These are phyloP conservation scores for Pipistrellus kuhlii DNA, from an alignment of 2,797 vertebrate species.

Conservation along the genomic window DNA sequence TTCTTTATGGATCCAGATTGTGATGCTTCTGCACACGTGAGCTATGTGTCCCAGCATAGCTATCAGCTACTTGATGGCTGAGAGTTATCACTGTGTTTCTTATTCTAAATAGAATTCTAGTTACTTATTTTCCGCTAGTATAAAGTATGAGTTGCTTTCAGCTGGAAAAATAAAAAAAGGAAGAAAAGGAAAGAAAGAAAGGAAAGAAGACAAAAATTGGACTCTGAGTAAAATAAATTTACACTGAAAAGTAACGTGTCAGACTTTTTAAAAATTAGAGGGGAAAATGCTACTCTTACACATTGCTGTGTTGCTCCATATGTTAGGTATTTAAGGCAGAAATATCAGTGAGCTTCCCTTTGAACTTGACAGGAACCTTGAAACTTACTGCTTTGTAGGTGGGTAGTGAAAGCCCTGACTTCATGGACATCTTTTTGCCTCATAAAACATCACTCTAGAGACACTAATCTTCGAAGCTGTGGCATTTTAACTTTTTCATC, in stretches of 20 bases:
- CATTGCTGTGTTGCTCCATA: neutral
- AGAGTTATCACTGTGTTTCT: constrained; percentile 6
- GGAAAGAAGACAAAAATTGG: neutral
- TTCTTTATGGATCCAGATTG: neutral
- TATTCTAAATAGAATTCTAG: constrained; percentile 37
- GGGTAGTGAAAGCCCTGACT: neutral
- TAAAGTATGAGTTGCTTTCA: constrained; percentile 34
- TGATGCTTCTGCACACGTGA: neutral
- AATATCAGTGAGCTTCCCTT: neutral
- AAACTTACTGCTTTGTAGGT: neutral
- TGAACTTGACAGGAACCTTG: constrained; percentile 9
- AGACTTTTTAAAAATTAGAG: constrained; percentile 40
- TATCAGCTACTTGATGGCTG: neutral
- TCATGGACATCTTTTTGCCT: neutral
- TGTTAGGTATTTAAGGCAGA: neutral
- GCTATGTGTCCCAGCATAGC: neutral
- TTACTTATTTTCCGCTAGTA: constrained; percentile 43
- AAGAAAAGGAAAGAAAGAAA: neutral
- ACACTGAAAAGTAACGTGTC: constrained; percentile 25
- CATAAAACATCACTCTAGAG: neutral
- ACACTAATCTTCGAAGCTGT: constrained; percentile 10
- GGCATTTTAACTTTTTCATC: constrained; percentile 59
- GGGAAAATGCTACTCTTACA: neutral
- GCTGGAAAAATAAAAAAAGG: neutral
- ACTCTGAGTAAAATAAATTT: constrained; percentile 40